Evolutionary conservation across 2,113 vertebrate genomes (phyloP).

Genomic region (Ceyx melanurus): DNA sequence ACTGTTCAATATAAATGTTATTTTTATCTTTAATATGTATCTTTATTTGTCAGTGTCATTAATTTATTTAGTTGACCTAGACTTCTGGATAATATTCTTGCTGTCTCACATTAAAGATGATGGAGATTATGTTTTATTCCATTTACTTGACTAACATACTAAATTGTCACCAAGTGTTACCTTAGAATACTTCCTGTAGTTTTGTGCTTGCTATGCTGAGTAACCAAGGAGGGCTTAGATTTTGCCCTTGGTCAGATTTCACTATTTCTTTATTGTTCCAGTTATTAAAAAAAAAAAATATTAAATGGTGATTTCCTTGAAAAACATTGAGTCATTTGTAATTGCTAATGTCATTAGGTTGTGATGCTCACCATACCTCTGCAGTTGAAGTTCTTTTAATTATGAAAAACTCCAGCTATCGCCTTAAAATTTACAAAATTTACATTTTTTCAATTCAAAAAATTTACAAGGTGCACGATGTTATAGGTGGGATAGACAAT

Average conservation of each 20-base stretch:
- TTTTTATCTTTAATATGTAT: not conserved
- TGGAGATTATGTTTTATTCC: conserved; percentile 23
- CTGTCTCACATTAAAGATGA: conserved; percentile 49
- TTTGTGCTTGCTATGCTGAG: not conserved
- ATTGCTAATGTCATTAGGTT: not conserved
- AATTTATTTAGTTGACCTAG: conserved; percentile 40
- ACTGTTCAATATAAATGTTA: conserved; percentile 61
- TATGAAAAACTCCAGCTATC: not conserved
- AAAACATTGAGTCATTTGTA: not conserved
- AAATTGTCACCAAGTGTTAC: not conserved
- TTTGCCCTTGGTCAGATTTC: conserved; percentile 22
- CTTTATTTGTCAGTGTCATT: conserved; percentile 31
- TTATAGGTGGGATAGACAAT: not conserved
- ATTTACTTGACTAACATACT: not conserved
- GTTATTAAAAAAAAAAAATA: not conserved
- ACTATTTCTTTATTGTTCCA: conserved; percentile 1
- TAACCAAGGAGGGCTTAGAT: not conserved
- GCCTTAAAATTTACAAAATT: not conserved
- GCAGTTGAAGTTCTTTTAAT: not conserved
- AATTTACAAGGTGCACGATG: not conserved
- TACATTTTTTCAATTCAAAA: too few relatives aligned
- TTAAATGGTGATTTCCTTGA: not conserved
- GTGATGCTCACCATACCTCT: not conserved
- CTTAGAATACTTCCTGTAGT: not conserved
- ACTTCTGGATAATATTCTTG: conserved; percentile 33